Evolutionary conservation across 2,888 invertebrate species (phyloP).

Genomic region (Dorcus parallelipipedus): DNA sequence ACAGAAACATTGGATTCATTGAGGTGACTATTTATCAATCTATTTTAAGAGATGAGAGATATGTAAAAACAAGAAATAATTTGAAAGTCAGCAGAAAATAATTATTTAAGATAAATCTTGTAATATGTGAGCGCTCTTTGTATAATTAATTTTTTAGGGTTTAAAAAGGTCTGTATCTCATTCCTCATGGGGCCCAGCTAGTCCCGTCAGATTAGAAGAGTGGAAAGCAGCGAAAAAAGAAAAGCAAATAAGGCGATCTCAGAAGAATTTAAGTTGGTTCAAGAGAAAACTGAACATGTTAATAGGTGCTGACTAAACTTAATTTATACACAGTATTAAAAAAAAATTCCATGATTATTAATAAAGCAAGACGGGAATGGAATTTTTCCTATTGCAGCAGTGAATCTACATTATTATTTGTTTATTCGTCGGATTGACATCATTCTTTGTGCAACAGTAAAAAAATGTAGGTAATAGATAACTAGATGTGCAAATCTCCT

Average conservation of each 20-base stretch:
- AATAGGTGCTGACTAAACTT: conserved; percentile 6
- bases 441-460: too few relatives aligned
- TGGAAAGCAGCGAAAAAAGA: conserved; percentile 45
- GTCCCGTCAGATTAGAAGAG: conserved; percentile 34
- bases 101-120: not conserved
- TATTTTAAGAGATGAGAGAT: too few relatives aligned
- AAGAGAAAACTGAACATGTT: conserved; percentile 18
- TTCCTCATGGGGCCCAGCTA: conserved; percentile 46
- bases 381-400: not conserved
- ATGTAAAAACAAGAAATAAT: too few relatives aligned
- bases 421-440: too few relatives aligned
- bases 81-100: too few relatives aligned
- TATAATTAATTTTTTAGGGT: conserved; percentile 32
- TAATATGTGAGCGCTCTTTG: not conserved
- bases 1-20: conserved; percentile 31
- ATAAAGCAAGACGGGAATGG: not conserved
- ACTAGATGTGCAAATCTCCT: too few relatives aligned
- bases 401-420: too few relatives aligned
- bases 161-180: conserved; percentile 38
- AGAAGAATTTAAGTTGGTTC: conserved; percentile 14
- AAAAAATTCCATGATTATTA: not conserved
- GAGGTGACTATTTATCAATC: conserved; percentile 28
- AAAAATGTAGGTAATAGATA: too few relatives aligned
- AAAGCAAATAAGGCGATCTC: conserved; percentile 12
- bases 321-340: not conserved